A percentile compares a stretch with the other conserved stretches of the same genome.
Conservation (phyloP, 2,797 vertebrate species). For the Antennarius maculatus region DNA sequence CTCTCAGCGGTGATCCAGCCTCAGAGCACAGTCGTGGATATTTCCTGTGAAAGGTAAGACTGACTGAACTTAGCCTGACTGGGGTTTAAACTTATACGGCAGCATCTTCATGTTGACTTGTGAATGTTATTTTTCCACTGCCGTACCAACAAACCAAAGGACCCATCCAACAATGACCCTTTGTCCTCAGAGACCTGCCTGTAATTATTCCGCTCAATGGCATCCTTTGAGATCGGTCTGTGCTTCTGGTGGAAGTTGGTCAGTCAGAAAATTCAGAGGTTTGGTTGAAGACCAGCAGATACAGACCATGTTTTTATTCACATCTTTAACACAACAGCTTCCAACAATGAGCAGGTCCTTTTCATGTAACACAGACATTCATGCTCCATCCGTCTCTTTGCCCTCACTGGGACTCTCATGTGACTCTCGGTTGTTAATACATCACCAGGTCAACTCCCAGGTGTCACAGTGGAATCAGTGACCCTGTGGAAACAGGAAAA, state of each 20-base stretch:
- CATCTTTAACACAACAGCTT: neutral
- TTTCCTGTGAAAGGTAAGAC: conserved; percentile 40
- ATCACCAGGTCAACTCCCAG: conserved; percentile 32
- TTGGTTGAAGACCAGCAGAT: neutral
- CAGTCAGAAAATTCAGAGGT: neutral
- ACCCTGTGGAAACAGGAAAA: conserved; percentile 34
- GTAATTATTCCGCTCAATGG: conserved; percentile 53
- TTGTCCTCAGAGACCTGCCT: conserved; percentile 61
- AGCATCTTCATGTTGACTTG: neutral
- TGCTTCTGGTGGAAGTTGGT: conserved; percentile 32
- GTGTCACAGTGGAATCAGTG: conserved; percentile 28
- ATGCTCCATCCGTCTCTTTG: neutral
- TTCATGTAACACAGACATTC: neutral
- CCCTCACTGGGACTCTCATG: conserved; percentile 6
- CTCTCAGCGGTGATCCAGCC: neutral
- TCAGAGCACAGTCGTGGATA: conserved; percentile 1
- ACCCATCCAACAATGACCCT: conserved; percentile 55
- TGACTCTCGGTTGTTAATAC: conserved; percentile 50
- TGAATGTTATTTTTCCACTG: conserved; percentile 4
- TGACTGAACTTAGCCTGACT: neutral
- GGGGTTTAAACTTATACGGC: accelerated
- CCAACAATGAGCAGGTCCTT: too few species aligned
- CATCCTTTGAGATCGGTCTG: conserved; percentile 49
- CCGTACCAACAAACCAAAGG: conserved; percentile 24
- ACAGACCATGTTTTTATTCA: accelerated